A percentile compares a stretch with the other conserved stretches of the same genome.
Conservation (phyloP, 2,888 invertebrate species). For the Eurois occulta region DNA sequence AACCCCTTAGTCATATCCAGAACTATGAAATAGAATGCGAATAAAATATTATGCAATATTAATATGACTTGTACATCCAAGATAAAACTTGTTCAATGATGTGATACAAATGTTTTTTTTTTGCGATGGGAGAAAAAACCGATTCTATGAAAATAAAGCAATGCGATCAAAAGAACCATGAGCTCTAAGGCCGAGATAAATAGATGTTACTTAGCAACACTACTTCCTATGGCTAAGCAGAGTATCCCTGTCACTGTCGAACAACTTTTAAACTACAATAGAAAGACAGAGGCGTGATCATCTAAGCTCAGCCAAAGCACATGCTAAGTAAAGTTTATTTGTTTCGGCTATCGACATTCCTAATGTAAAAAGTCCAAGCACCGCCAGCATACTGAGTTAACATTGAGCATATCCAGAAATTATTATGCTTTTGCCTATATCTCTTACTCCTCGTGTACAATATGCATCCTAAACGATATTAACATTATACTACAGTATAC, state of each 20-base stretch:
- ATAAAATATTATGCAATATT: constrained; percentile 12
- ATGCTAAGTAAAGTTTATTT: constrained; percentile 13
- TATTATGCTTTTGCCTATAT: constrained; percentile 11
- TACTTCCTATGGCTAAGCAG: neutral
- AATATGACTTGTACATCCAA: neutral
- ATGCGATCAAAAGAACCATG: neutral
- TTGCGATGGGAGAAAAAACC: neutral
- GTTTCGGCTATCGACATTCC: neutral
- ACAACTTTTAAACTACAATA: constrained; percentile 2
- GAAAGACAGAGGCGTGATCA: neutral
- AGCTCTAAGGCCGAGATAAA: neutral
- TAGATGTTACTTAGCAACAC: constrained; percentile 9
- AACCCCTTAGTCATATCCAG: neutral
- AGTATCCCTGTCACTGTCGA: neutral
- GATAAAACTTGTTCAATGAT: neutral
- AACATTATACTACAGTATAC: constrained; percentile 14
- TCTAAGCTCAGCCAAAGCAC: constrained; percentile 1
- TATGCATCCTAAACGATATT: constrained; percentile 16
- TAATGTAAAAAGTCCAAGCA: neutral
- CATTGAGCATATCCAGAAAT: neutral
- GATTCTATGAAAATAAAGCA: constrained; percentile 4
- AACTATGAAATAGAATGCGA: neutral
- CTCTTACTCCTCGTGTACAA: neutral
- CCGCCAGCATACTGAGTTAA: neutral
- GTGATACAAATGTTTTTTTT: neutral